phyloP scores from a whole-genome alignment of 2,113 vertebrate species.

The Ameiurus melas region DNA sequence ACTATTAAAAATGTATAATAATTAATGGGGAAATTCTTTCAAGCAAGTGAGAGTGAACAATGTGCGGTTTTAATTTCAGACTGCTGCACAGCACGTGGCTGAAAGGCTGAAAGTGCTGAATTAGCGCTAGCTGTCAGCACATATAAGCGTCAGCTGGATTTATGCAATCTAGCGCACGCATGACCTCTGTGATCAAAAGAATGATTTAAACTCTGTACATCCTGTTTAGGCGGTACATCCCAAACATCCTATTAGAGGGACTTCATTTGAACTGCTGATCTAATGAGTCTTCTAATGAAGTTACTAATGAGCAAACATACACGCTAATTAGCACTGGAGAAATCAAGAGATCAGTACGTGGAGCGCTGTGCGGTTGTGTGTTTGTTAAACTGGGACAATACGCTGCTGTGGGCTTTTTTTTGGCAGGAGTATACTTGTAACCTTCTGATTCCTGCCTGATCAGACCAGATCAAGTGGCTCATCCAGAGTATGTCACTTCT shows the following conservation, averaged over 20 bases:
- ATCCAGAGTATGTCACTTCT: neutral
- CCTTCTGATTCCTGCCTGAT: neutral
- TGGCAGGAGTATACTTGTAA: neutral
- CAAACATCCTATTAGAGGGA: slow-evolving; percentile 48
- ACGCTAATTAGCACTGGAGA: slow-evolving; percentile 33
- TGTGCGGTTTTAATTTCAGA: neutral
- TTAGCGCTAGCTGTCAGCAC: neutral
- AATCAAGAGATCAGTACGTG: slow-evolving; percentile 12
- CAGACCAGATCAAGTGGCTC: neutral
- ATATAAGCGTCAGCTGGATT: neutral
- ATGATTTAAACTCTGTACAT: neutral
- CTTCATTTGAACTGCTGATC: slow-evolving; percentile 42
- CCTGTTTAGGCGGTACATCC: neutral
- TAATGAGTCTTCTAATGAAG: slow-evolving; percentile 51
- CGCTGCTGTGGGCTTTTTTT: neutral
- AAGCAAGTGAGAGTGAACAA: neutral
- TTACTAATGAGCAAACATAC: slow-evolving; percentile 55
- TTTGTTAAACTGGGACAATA: neutral
- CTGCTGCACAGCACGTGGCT: neutral
- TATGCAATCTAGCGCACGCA: neutral
- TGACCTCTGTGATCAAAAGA: neutral
- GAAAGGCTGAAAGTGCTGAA: neutral
- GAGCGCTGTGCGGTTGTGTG: neutral
- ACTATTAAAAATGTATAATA: neutral
- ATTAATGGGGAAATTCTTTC: neutral